These are phyloP conservation scores for Amaurobius ferox DNA, from an alignment of 2,888 invertebrate genomes.

Conservation along the genomic window DNA sequence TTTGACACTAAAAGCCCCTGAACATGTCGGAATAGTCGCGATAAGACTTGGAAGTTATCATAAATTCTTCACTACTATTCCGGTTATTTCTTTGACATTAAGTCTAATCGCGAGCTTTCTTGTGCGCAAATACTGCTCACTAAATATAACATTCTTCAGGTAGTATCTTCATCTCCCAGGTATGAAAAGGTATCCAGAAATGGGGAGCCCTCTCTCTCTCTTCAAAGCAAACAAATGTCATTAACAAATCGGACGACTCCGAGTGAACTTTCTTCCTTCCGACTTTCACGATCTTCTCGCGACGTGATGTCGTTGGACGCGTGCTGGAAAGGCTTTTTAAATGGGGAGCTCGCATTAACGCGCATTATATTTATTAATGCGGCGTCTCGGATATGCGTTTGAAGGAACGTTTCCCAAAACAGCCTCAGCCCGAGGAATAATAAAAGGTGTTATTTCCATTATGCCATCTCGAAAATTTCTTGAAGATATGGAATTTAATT, in stretches of 20 bases:
- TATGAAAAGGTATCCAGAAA: too few relatives aligned
- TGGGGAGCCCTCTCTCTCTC: neutral
- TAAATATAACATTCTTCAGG: too few relatives aligned
- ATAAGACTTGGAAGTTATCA: too few relatives aligned
- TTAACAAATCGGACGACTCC: neutral
- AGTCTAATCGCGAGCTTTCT: too few relatives aligned
- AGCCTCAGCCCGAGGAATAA: slow-evolving; percentile 13
- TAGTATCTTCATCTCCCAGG: too few relatives aligned
- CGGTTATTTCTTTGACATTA: too few relatives aligned
- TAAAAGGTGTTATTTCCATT: slow-evolving; percentile 43
- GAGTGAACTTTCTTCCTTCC: neutral
- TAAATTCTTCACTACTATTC: too few relatives aligned
- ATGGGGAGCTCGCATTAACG: slow-evolving; percentile 9
- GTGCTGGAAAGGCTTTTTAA: slow-evolving; percentile 2
- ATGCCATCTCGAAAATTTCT: slow-evolving; percentile 26
- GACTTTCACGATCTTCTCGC: neutral
- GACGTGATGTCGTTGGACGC: slow-evolving; percentile 1
- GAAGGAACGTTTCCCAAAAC: neutral
- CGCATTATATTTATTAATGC: neutral
- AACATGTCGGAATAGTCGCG: too few relatives aligned
- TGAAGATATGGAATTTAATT: slow-evolving; percentile 64
- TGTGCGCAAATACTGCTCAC: too few relatives aligned
- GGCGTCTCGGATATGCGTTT: neutral
- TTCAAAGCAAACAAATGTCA: slow-evolving; percentile 7
- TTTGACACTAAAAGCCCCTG: too few relatives aligned